These are phyloP conservation scores for Nannoperca obscura DNA, from an alignment of 2,797 vertebrate genomes.

Conservation along the genomic window DNA sequence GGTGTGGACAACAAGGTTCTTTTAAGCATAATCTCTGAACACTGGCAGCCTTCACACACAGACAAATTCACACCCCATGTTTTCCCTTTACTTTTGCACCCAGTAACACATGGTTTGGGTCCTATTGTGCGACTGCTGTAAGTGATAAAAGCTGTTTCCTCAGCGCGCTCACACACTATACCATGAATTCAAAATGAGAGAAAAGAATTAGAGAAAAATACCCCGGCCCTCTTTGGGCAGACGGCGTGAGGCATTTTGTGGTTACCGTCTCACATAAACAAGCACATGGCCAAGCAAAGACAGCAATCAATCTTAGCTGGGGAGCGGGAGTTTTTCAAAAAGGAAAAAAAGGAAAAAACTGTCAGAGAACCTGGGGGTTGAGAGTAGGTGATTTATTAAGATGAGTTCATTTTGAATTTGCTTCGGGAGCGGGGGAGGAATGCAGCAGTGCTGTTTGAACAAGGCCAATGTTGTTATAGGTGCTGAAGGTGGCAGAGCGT, in stretches of 20 bases:
- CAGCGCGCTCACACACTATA: conserved; percentile 22
- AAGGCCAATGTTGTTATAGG: conserved; percentile 82
- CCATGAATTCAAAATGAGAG: conserved; percentile 40
- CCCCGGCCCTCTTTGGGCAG: conserved; percentile 35
- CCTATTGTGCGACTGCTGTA: conserved; percentile 54
- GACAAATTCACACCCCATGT: conserved; percentile 45
- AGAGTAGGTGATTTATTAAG: conserved; percentile 83
- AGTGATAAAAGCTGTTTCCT: conserved; percentile 74
- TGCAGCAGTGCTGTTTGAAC: conserved; percentile 74
- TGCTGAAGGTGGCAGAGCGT: conserved; percentile 82
- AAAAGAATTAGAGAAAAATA: conserved; percentile 17
- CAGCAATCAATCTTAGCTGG: conserved; percentile 68
- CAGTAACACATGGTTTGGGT: conserved; percentile 53
- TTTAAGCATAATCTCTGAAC: conserved; percentile 40
- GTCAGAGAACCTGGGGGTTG: conserved; percentile 23
- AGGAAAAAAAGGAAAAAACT: conserved; percentile 21
- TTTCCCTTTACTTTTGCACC: conserved; percentile 35
- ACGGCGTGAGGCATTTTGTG: conserved; percentile 43
- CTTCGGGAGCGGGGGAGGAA: conserved; percentile 59
- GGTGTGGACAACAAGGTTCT: conserved; percentile 60
- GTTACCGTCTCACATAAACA: conserved; percentile 66
- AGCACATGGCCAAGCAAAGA: conserved; percentile 59
- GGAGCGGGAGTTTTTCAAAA: conserved; percentile 53
- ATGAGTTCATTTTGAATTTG: conserved; percentile 71
- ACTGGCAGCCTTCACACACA: conserved; percentile 28